Base-by-base conservation (phyloP, 2,113 vertebrate species). In the Thunnus thynnus region DNA sequence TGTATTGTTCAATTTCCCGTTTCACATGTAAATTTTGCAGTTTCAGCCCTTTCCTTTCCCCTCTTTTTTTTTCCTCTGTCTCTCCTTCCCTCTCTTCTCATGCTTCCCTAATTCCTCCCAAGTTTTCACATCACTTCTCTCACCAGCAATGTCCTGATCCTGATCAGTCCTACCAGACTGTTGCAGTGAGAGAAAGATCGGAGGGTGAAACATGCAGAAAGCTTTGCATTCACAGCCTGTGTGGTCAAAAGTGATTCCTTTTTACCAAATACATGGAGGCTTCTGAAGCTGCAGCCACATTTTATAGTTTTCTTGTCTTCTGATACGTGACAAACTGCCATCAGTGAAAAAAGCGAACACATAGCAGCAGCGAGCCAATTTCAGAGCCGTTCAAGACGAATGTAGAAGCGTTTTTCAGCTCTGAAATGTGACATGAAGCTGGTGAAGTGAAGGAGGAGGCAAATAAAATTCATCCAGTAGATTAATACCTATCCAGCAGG, bases 401-500 rank as follows among this genome's bases (percentile, higher is more conserved):
- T 9, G n/a, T 3, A 30, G 5, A 50, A 17, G 8, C 2, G 14
- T 22, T 12, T 32, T 54, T 60, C 11, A 54, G 3, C 46, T 60
- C 4, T 12, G 6, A 54, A 76, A 41, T 58, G 11, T 41, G n/a
- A 48, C 13, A 25, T 41, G 25, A 3, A 52, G 18, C 11, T 20
- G 32, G 32, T 41, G 36, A 41, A 8, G 12, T 3, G 22, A 65
- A 66, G 58, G n/a, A 50, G 12, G 25, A 12, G 56, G 9, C 11
- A 9, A 7, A 13, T 7, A 18, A 8, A 41, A 41, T 9, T 22
- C 52, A 64, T 20, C 22, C 13, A 36, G 41, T 68, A 3, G 5
- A 56, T 55, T 56, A 32, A 46, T 91, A 54, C 79, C 75, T 80
- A 0, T 77, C 88, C 92, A 91, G 69, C 86, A 94, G 91, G 72